Evolutionary conservation across 2,888 invertebrate genomes (phyloP).

Genomic region (Apamea anceps): DNA sequence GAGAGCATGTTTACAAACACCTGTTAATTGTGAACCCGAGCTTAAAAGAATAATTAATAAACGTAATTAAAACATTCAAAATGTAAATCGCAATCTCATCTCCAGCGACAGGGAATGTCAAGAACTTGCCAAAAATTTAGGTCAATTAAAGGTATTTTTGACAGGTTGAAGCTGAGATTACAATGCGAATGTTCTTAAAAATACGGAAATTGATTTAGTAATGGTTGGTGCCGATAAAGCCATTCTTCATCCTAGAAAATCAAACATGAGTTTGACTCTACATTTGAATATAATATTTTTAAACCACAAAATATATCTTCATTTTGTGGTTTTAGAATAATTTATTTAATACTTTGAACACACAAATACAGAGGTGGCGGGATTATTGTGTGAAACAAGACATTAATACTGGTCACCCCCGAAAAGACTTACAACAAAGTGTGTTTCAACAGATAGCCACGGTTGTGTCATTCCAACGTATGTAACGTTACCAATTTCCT

Average conservation of each 20-base stretch:
- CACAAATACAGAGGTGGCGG: too few species aligned
- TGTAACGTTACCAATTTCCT: constrained; percentile 4
- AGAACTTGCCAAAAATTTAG: neutral
- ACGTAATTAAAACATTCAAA: neutral
- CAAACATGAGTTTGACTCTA: neutral
- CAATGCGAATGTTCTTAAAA: neutral
- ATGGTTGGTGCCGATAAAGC: neutral
- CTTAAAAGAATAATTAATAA: neutral
- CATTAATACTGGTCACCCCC: neutral
- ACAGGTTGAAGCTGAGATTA: neutral
- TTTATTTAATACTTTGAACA: too few species aligned
- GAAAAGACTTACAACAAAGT: constrained; percentile 1
- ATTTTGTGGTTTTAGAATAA: neutral
- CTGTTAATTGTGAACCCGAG: neutral
- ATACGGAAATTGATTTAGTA: neutral
- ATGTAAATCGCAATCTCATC: neutral
- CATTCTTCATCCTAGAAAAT: neutral
- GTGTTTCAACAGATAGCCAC: neutral
- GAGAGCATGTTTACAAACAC: neutral
- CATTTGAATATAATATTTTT: neutral
- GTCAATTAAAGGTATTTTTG: neutral
- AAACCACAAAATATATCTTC: neutral
- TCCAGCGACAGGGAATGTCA: neutral
- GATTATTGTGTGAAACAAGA: neutral
- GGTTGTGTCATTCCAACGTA: neutral